phyloP scores from a whole-genome alignment of 2,113 vertebrate species.

The Theristicus caerulescens region DNA sequence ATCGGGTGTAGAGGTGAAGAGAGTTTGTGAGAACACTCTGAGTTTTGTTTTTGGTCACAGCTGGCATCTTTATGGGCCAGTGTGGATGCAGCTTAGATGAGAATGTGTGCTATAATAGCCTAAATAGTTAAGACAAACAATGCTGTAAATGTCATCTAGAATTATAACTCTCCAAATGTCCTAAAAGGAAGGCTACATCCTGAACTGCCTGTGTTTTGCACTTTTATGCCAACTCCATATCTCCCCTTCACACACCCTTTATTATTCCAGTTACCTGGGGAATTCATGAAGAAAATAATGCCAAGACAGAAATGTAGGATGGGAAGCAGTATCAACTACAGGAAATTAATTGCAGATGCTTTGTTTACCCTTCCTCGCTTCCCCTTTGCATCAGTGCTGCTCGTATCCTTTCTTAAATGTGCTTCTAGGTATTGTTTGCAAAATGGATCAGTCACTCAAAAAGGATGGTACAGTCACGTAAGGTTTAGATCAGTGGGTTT shows the following conservation, averaged over 20 bases:
- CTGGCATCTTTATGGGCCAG: background rate
- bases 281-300: background rate
- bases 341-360: background rate
- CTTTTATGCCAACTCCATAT: background rate
- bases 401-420: background rate
- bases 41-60: background rate
- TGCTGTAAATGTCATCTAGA: background rate
- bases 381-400: background rate
- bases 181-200: background rate
- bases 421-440: background rate
- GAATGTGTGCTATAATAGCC: background rate
- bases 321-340: background rate
- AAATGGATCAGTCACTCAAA: background rate
- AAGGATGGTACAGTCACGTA: background rate
- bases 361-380: background rate
- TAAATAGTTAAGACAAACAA: constrained; percentile 11
- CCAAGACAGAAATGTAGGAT: background rate
- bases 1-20: background rate
- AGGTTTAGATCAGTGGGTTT: background rate
- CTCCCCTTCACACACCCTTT: background rate
- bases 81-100: background rate
- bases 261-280: background rate
- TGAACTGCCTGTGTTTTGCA: background rate
- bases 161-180: background rate
- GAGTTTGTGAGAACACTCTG: background rate